These are phyloP conservation scores for Tragelaphus imberbis DNA, from an alignment of 2,113 vertebrate species.

Conservation along the genomic window DNA sequence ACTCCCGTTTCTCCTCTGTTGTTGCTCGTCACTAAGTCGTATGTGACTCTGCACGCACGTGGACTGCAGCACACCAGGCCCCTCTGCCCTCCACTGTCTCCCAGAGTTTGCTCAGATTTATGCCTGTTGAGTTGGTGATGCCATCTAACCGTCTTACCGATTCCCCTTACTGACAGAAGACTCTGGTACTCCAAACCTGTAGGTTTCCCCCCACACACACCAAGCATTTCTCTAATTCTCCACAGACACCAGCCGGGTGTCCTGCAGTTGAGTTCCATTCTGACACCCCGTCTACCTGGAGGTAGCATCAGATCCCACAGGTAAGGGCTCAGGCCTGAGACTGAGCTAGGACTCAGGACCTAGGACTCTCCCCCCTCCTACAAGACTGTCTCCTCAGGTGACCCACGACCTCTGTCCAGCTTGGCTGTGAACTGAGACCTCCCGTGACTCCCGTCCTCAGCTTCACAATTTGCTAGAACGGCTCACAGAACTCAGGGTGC, in stretches of 20 bases:
- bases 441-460: background rate
- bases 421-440: background rate
- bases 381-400: background rate
- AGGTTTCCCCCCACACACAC: background rate
- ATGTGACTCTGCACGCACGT: background rate
- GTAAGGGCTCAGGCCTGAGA: background rate
- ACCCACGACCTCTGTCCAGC: background rate
- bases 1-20: background rate
- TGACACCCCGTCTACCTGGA: background rate
- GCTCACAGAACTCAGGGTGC: background rate
- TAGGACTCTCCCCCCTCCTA: background rate
- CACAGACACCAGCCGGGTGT: background rate
- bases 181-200: background rate
- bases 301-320: background rate
- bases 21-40: accelerated
- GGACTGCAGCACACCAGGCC: background rate
- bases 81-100: background rate
- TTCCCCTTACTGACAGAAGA: background rate
- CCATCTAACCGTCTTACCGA: background rate
- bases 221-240: background rate
- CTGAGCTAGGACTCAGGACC: too few species aligned
- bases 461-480: background rate
- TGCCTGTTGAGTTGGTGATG: background rate
- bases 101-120: background rate
- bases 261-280: background rate